Conservation (phyloP, 2,113 vertebrate species). For the Brachirus orientalis region DNA sequence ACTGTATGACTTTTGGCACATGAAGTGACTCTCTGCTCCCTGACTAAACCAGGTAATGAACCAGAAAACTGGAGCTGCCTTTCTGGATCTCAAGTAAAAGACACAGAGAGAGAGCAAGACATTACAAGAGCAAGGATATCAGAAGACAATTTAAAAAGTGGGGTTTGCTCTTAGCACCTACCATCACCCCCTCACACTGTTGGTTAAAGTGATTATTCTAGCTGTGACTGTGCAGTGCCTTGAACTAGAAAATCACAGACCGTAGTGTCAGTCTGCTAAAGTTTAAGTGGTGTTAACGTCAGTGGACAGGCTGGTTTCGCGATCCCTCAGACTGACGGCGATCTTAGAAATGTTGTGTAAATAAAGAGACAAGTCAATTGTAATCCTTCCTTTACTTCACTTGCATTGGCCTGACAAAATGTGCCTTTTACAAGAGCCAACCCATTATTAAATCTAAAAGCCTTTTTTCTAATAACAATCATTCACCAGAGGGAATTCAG, state of each 20-base stretch:
- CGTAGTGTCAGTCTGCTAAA: slow-evolving; percentile 27
- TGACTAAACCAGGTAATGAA: slow-evolving; percentile 50
- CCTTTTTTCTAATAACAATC: background rate
- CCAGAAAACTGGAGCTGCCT: slow-evolving; percentile 48
- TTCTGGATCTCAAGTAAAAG: slow-evolving; percentile 24
- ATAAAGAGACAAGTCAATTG: too few species aligned
- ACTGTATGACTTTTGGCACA: slow-evolving; percentile 42
- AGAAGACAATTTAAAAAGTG: slow-evolving; percentile 18
- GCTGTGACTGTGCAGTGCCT: slow-evolving; percentile 27
- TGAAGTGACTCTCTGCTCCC: slow-evolving; percentile 39
- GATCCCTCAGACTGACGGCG: too few species aligned
- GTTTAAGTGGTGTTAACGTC: slow-evolving; percentile 31
- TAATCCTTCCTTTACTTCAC: background rate
- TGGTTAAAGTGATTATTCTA: slow-evolving; percentile 22
- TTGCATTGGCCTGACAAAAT: background rate
- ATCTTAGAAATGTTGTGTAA: slow-evolving; percentile 13
- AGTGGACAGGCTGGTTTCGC: too few species aligned
- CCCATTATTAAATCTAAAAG: background rate
- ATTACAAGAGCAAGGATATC: slow-evolving; percentile 23
- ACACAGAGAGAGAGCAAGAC: slow-evolving; percentile 11
- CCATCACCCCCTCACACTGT: too few species aligned
- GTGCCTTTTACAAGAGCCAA: background rate
- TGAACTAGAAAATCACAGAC: slow-evolving; percentile 23
- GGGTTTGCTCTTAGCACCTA: too few species aligned
- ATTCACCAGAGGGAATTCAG: slow-evolving; percentile 1